A percentile compares a stretch with the other conserved stretches of the same genome.
Evolutionary conservation across 1,140 invertebrate genomes (phyloP).

Genomic region (Aphaenogaster rudis): DNA sequence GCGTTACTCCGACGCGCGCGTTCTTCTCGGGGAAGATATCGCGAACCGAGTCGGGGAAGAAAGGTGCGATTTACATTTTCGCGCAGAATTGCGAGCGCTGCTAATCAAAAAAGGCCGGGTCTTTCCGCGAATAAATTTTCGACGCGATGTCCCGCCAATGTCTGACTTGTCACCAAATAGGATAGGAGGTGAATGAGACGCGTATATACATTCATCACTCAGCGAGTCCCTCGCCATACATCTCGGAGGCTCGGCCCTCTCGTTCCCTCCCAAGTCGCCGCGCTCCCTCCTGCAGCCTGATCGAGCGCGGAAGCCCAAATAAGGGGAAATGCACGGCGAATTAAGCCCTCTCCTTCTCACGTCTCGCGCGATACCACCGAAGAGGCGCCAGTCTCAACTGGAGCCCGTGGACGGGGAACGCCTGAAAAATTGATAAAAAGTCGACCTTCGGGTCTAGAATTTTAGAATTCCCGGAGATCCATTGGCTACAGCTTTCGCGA

Average conservation of each 20-base stretch:
- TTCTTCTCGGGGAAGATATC: background rate
- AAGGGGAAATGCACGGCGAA: slow-evolving; percentile 83
- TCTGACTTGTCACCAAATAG: slow-evolving; percentile 78
- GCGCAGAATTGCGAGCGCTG: background rate
- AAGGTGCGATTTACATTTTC: slow-evolving; percentile 4
- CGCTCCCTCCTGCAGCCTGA: slow-evolving; percentile 66
- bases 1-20: background rate
- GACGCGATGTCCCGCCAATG: slow-evolving; percentile 13
- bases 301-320: slow-evolving; percentile 84
- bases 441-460: background rate
- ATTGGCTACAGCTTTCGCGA: background rate
- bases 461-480: background rate
- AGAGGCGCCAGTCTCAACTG: slow-evolving; percentile 69
- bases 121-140: slow-evolving; percentile 51
- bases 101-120: slow-evolving; percentile 2
- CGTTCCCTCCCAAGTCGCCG: slow-evolving; percentile 65
- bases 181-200: slow-evolving; percentile 78
- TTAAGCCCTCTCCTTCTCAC: slow-evolving; percentile 73
- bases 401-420: slow-evolving; percentile 22
- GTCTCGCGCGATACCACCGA: slow-evolving; percentile 27
- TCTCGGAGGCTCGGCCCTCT: slow-evolving; percentile 78
- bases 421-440: slow-evolving; percentile 31
- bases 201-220: slow-evolving; percentile 78
- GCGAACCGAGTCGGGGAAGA: background rate
- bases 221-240: slow-evolving; percentile 75